Evolutionary conservation across 2,113 vertebrate genomes (phyloP), one percentile per base, ranked within the genome.

Genomic region (Eretmochelys imbricata): DNA sequence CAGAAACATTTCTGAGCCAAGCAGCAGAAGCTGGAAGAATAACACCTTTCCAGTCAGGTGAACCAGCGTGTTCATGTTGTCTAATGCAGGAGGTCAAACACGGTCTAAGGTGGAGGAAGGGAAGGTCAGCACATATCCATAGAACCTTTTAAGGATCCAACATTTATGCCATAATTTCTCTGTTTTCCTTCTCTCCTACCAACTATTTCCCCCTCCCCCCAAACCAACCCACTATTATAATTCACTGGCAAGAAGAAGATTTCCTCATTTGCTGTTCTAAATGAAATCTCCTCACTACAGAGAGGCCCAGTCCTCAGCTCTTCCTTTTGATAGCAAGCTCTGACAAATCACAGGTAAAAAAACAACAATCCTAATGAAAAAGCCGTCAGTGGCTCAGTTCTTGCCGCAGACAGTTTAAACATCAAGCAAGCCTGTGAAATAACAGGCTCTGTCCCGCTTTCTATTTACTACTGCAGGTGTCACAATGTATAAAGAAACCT

Each of bases 391-490:
- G 93, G 76, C 82, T 94, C 92, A 65, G 89, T 89, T 95, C 92
- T 95, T 93, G 90, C 80, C 82, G 81, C 72, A 65, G 83, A 93
- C 91, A 80, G 87, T 94, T 97, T 57, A 96, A 97, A 96, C 82
- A 95, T 95, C 97, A 96, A 89, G 97, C 95, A 96, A 97, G 42
- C 55, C 89, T 76, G 87, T 94, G 90, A 96, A 97, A 95, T 96
- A 97, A 97, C 87, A 97, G 93, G 87, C 89, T 95, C 48, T 88
- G 89, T 95, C 97, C 97, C 95, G 89, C 97, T 96, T 97, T 98
- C 95, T 94, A 85, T 94, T 88, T 96, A 96, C 85, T 95, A 89
- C 97, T 93, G 86, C 96, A 96, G 97, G 97, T 97, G 95, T 96
- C 96, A 97, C 78, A 97, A 94, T 84, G 97, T 95, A 97, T 46